Base-by-base conservation (phyloP, 2,888 invertebrate species). In the Netelia virgata region DNA sequence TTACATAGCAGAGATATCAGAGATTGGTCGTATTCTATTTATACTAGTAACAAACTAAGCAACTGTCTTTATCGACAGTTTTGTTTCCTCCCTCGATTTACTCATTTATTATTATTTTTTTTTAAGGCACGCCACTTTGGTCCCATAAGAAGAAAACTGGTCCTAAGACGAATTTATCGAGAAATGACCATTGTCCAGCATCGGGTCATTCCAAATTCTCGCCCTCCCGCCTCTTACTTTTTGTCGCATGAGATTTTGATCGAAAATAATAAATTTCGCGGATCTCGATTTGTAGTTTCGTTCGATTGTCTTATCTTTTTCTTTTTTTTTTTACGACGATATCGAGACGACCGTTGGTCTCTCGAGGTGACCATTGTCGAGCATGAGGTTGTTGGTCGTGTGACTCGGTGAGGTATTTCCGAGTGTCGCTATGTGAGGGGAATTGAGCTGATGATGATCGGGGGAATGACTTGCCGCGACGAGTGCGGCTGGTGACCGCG, bases 311-410 rank as follows among this genome's bases (percentile, higher is more conserved):
- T 61, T 41, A 55, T 69, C n/a, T 20, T 10, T 16, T 41, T 53
- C 55, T 18, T 36, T 61, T 11, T 41, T 23, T 1, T 59, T 84
- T 88, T 90, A 91, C 50, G 91, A 91, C 18, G 91, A 92, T 90
- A 95, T 91, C 83, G 95, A 95, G 43, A 95, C 95, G 82, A 95
- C 95, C 80, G 95, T 94, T 86, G 95, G 94, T 82, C 95, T 94
- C 36, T 95, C 95, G 76, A 94, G 91, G 50, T 94, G 94, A 74
- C 93, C 93, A 86, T 92, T 88, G 89, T 94, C 91, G 86, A 90
- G 87, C 86, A 93, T 89, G 1, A 90, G 85, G 70, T 91, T 92
- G 57, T 78, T 87, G 28, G 88, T 87, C 1, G 85, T 82, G 5
- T 89, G 72, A 55, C 85, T 88, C 0, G 92, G 90, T 3, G 93